phyloP scores from a whole-genome alignment of 2,797 vertebrate species.

The Avahi laniger region DNA sequence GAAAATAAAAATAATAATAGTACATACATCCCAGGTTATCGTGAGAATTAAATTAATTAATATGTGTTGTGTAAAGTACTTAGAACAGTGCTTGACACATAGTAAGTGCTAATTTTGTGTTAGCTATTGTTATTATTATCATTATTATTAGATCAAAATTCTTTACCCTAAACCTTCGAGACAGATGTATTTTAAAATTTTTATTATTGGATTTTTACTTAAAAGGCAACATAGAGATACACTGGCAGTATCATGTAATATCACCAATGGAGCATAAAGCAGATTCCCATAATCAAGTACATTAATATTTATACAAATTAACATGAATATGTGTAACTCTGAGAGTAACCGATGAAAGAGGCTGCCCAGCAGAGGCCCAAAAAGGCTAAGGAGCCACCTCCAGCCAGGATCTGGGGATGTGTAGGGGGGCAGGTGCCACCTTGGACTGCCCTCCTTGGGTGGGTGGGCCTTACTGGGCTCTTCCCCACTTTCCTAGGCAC shows the following conservation, averaged over 20 bases:
- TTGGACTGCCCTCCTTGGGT: background rate
- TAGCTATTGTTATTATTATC: background rate
- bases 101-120: background rate
- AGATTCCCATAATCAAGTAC: background rate
- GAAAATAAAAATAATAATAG: background rate
- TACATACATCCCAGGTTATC: background rate
- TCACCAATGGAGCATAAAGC: background rate
- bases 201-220: constrained; percentile 24
- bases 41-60: background rate
- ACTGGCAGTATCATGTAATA: background rate
- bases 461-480: background rate
- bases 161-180: background rate
- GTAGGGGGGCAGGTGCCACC: background rate
- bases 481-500: background rate
- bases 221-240: background rate
- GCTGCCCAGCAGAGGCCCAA: background rate
- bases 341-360: background rate
- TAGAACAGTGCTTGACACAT: background rate
- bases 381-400: background rate
- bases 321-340: background rate
- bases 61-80: background rate
- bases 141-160: background rate
- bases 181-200: background rate
- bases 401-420: background rate
- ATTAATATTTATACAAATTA: background rate